Conservation (phyloP, 2,113 vertebrate species). For the Candoia aspera region DNA sequence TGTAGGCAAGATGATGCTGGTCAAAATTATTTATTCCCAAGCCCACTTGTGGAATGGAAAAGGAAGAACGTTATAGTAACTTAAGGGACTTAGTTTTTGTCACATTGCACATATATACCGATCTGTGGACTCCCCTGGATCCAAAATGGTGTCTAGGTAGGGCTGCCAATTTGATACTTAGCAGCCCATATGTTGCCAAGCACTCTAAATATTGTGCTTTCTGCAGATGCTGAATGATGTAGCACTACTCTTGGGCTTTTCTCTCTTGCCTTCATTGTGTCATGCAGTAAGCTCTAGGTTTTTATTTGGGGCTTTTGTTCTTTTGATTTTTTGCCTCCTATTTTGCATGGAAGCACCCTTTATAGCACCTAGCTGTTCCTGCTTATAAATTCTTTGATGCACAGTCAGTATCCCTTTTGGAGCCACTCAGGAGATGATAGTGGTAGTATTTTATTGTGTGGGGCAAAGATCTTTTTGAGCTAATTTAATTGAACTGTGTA, state of each 20-base stretch:
- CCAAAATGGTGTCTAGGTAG: conserved; percentile 73
- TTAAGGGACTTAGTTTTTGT: conserved; percentile 53
- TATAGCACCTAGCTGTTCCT: conserved; percentile 82
- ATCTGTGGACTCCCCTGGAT: conserved; percentile 83
- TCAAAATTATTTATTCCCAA: not conserved
- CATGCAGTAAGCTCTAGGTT: conserved; percentile 94
- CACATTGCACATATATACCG: conserved; percentile 67
- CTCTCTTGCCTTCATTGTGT: conserved; percentile 93
- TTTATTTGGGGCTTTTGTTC: conserved; percentile 79
- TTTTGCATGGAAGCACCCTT: conserved; percentile 93
- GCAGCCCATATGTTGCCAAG: conserved; percentile 72
- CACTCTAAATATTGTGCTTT: conserved; percentile 75
- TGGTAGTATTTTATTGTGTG: not conserved
- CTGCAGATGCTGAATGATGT: conserved; percentile 81
- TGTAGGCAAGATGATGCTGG: not conserved
- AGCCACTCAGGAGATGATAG: conserved; percentile 77
- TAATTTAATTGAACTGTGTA: not conserved
- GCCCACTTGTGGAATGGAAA: not conserved
- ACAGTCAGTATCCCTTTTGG: conserved; percentile 89
- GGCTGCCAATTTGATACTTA: conserved; percentile 80
- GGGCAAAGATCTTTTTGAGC: not conserved
- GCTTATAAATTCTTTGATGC: conserved; percentile 83
- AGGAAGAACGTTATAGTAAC: not conserved
- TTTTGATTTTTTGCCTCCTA: conserved; percentile 35
- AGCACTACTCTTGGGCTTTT: conserved; percentile 85